Base-by-base conservation (phyloP, 2,797 vertebrate genomes). In the Pitangus sulphuratus region DNA sequence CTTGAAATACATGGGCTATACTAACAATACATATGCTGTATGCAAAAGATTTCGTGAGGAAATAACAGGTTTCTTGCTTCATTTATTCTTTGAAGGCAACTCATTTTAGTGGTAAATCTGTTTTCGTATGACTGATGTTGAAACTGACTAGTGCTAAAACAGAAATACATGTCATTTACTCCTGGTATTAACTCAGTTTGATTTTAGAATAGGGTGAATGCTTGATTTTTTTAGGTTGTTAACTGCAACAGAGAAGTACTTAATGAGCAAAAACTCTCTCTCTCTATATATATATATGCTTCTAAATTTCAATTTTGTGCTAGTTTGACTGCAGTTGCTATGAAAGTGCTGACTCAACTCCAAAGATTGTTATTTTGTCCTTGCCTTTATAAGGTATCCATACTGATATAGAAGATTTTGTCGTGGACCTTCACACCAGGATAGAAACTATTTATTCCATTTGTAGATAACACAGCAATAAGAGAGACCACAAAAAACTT, bases 51-150 rank as follows among this genome's bases (percentile, higher is more conserved):
- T 85, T 65, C 85, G 26, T 74, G 26, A 85, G 61, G 39, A 89
- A 95, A 71, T 92, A 92, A 88, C 31, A 82, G 68, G 17, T 45
- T 87, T 74, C 68, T 57, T 91, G 40, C 79, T 84, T 81, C 61
- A 65, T 89, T 95, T 91, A 80, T 77, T 83, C 47, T 26, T 50
- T 86, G 45, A 74, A 82, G 37, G 35, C 40, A 77, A 71, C 61
- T 87, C 3, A 78, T 89, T 81, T 87, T 61, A 85, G 51, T 45
- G 78, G 53, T 89, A 88, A 88, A 84, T 74, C 48, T 87, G 42
- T 21, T 87, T 81, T 95, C 78, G 21, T 33, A 26, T 85, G 71
- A 89, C 56, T 83, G 68, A 83, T 89, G 33, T 83, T 94, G 89
- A 80, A 93, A 89, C 33, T 85, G 45, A 68, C 33, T 79, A 48